phyloP scores from a whole-genome alignment of 1,140 invertebrate species.

The Tetraneura akinire region DNA sequence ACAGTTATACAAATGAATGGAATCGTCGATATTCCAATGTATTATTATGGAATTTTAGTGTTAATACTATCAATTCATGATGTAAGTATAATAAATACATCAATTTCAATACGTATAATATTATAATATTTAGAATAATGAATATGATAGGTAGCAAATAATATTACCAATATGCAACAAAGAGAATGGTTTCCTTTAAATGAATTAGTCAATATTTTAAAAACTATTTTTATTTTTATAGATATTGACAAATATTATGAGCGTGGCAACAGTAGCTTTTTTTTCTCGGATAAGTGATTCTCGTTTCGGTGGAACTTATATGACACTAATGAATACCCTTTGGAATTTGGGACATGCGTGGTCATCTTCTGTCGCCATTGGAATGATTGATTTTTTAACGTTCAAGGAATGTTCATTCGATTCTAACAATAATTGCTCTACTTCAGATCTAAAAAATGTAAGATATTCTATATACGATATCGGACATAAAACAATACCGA shows the following conservation, averaged over 20 bases:
- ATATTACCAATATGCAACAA: too few species aligned
- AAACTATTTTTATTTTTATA: too few species aligned
- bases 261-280: conserved; percentile 79
- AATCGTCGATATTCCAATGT: neutral
- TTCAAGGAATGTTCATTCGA: conserved; percentile 70
- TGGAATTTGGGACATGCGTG: conserved; percentile 96
- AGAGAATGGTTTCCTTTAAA: too few species aligned
- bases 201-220: neutral
- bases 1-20: neutral
- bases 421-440: conserved; percentile 51
- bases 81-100: neutral
- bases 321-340: conserved; percentile 97
- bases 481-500: neutral
- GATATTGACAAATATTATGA: conserved; percentile 68
- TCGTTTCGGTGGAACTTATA: conserved; percentile 95
- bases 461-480: neutral
- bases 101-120: neutral
- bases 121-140: neutral
- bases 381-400: conserved; percentile 87
- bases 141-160: neutral
- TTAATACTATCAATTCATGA: neutral
- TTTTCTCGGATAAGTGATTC: conserved; percentile 88
- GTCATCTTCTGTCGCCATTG: conserved; percentile 89
- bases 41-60: conserved; percentile 1
- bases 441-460: neutral